Evolutionary conservation across 2,888 invertebrate genomes (phyloP).

Genomic region (Acleris emargana): DNA sequence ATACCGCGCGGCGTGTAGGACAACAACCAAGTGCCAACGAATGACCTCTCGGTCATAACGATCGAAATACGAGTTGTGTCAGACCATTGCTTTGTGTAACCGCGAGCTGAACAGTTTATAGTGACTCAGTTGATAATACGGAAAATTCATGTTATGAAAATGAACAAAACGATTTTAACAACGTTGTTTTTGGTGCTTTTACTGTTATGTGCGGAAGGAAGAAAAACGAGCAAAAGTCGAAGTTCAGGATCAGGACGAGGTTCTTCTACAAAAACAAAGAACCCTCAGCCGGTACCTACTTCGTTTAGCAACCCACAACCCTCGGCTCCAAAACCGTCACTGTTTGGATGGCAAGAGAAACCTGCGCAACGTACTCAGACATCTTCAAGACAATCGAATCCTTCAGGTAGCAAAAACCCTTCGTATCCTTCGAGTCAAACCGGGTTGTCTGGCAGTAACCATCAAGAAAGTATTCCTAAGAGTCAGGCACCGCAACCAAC

Average conservation of each 20-base stretch:
- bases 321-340: conserved; percentile 56
- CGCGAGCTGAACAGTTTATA: conserved; percentile 44
- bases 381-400: conserved; percentile 57
- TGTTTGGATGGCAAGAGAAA: conserved; percentile 75
- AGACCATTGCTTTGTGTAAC: conserved; percentile 45
- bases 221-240: conserved; percentile 68
- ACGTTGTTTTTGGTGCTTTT: conserved; percentile 50
- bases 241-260: conserved; percentile 67
- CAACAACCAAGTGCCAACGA: conserved; percentile 32
- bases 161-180: conserved; percentile 54
- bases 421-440: conserved; percentile 47
- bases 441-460: conserved; percentile 40
- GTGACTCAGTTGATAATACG: conserved; percentile 28
- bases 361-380: conserved; percentile 58
- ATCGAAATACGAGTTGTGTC: conserved; percentile 64
- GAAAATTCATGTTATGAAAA: conserved; percentile 44
- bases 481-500: conserved; percentile 50
- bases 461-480: conserved; percentile 64
- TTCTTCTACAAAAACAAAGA: conserved; percentile 58
- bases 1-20: conserved; percentile 30
- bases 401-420: conserved; percentile 40
- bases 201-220: conserved; percentile 55
- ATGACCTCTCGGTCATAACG: conserved; percentile 44
- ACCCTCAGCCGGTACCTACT: conserved; percentile 70
- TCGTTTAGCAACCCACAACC: conserved; percentile 70